These are phyloP conservation scores for Corella eumyota DNA, from an alignment of 23 tunicate genomes.

Conservation along the genomic window DNA sequence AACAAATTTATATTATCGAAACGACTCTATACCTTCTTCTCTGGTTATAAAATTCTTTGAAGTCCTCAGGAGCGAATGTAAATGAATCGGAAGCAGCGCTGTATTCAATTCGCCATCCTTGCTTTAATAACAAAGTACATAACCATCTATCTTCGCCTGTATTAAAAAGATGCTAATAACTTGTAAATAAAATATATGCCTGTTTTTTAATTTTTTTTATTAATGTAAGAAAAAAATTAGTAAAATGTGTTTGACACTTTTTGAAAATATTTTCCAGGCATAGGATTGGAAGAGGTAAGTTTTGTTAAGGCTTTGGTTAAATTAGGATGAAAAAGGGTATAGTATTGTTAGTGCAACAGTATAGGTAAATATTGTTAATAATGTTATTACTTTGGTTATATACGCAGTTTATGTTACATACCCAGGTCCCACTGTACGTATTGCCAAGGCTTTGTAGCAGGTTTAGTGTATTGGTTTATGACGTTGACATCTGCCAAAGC, in stretches of 20 bases:
- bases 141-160: conserved; percentile 99
- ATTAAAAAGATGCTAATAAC: not conserved
- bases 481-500: conserved; percentile 80
- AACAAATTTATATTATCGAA: not conserved
- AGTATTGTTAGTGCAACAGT: too few relatives aligned
- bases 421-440: conserved; percentile 99
- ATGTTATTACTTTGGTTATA: too few relatives aligned
- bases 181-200: too few relatives aligned
- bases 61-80: conserved; percentile 98
- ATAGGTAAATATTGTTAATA: too few relatives aligned
- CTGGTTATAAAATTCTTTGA: conserved; percentile 98
- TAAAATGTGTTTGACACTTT: too few relatives aligned
- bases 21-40: conserved; percentile 42
- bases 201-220: too few relatives aligned
- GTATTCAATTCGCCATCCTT: conserved; percentile 98
- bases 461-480: conserved; percentile 64
- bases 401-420: too few relatives aligned
- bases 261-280: too few relatives aligned
- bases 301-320: not conserved
- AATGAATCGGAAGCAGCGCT: conserved; percentile 94
- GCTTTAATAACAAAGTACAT: conserved; percentile 83
- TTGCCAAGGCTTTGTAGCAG: conserved; percentile 75
- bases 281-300: too few relatives aligned
- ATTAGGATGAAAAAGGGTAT: not conserved
- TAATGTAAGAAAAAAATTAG: too few relatives aligned